phyloP scores from a whole-genome alignment of 2,113 vertebrate genomes.

The Rutilus rutilus region DNA sequence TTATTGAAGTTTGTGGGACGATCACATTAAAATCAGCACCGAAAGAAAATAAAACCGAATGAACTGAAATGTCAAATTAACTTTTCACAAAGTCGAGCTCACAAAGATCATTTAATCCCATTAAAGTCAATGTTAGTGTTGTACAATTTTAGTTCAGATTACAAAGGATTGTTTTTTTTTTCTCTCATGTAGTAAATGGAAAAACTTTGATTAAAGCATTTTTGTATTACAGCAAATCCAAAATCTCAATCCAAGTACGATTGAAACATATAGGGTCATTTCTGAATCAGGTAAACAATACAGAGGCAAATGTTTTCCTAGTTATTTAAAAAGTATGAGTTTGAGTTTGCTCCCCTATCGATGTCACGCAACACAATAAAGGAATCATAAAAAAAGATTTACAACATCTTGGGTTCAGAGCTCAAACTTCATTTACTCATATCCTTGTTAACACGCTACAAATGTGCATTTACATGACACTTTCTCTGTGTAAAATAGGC shows the following conservation, averaged over 20 bases:
- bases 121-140: not conserved
- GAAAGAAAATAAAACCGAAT: not conserved
- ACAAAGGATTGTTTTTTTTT: not conserved
- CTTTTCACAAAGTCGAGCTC: not conserved
- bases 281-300: not conserved
- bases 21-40: not conserved
- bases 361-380: not conserved
- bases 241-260: not conserved
- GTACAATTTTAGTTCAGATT: not conserved
- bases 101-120: not conserved
- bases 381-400: slow-evolving; percentile 19
- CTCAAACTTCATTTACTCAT: not conserved
- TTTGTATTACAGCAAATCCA: not conserved
- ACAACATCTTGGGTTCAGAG: not conserved
- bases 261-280: not conserved
- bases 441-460: not conserved
- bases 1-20: not conserved
- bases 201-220: not conserved
- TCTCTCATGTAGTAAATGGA: not conserved
- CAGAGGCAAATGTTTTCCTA: not conserved
- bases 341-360: not conserved
- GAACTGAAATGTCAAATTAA: no score
- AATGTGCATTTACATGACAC: not conserved
- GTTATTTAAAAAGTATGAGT: not conserved
- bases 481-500: not conserved